Evolutionary conservation across 2,113 vertebrate species (phyloP).

Genomic region (Brachyhypopomus occidentalis): DNA sequence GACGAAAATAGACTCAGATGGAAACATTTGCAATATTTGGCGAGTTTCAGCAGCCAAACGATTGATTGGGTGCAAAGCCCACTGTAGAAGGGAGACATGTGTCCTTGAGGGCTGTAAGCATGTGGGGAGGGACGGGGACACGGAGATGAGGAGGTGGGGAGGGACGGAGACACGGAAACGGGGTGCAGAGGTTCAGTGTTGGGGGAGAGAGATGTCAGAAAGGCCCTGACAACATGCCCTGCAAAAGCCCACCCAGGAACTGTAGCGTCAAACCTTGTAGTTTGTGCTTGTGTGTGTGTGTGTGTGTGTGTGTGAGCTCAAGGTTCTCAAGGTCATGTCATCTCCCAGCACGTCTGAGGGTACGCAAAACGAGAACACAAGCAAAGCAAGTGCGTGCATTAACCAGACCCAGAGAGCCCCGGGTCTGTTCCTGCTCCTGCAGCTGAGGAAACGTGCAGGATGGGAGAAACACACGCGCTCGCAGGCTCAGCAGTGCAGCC

Average conservation of each 20-base stretch:
- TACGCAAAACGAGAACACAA: not conserved
- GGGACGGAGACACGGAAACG: not conserved
- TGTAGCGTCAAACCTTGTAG: not conserved
- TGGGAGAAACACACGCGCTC: not conserved
- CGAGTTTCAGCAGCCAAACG: slow-evolving; percentile 21
- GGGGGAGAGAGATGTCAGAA: not conserved
- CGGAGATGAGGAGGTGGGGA: too few species aligned
- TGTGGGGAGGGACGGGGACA: not conserved
- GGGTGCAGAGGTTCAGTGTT: not conserved
- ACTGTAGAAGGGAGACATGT: slow-evolving; percentile 36
- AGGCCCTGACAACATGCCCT: slow-evolving; percentile 37
- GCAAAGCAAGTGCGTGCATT: slow-evolving; percentile 9
- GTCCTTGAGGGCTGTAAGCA: slow-evolving; percentile 30
- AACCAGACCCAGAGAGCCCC: not conserved
- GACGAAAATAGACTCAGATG: slow-evolving; percentile 38
- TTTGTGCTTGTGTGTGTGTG: slow-evolving; percentile 25
- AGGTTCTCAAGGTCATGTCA: slow-evolving; percentile 1
- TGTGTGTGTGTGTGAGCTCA: slow-evolving; percentile 22
- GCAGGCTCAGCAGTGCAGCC: not conserved
- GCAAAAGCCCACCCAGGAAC: not conserved
- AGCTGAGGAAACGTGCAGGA: not conserved
- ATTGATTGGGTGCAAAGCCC: slow-evolving; percentile 16
- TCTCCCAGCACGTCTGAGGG: not conserved
- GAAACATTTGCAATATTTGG: slow-evolving; percentile 48
- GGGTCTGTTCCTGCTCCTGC: not conserved